Percentiles rank a stretch among this genome's conserved stretches.
These are phyloP conservation scores for Butorides virescens DNA, from an alignment of 2,113 vertebrate species.

Conservation along the genomic window DNA sequence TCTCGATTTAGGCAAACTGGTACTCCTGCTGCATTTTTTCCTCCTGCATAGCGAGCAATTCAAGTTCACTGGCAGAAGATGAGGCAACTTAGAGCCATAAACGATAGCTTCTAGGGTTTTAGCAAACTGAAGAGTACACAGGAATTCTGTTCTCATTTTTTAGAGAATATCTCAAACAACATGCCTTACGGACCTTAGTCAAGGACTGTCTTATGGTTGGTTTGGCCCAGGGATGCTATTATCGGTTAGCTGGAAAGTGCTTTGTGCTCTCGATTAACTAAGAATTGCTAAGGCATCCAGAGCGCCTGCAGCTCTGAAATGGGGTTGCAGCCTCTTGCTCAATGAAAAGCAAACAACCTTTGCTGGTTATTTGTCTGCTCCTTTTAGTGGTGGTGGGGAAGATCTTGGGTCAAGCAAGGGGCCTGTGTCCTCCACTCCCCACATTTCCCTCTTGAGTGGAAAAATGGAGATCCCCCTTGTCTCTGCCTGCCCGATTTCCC, in stretches of 20 bases:
- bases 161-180: neutral
- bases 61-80: neutral
- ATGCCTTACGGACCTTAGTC: neutral
- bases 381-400: neutral
- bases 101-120: neutral
- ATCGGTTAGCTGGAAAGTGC: neutral
- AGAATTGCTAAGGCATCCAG: neutral
- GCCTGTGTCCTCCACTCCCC: neutral
- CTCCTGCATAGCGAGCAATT: neutral
- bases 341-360: neutral
- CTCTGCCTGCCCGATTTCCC: neutral
- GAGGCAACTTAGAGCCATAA: neutral
- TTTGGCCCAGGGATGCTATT: neutral
- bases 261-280: neutral
- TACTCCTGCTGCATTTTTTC: neutral
- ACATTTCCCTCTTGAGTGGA: neutral
- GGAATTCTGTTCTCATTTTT: neutral
- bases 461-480: neutral
- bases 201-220: neutral
- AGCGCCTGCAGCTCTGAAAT: neutral
- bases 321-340: neutral
- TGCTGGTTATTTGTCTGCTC: neutral
- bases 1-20: neutral
- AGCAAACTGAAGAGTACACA: neutral
- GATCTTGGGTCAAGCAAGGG: neutral